These are phyloP conservation scores for Uloborus plumipes DNA, from an alignment of 2,888 invertebrate genomes.

Conservation along the genomic window DNA sequence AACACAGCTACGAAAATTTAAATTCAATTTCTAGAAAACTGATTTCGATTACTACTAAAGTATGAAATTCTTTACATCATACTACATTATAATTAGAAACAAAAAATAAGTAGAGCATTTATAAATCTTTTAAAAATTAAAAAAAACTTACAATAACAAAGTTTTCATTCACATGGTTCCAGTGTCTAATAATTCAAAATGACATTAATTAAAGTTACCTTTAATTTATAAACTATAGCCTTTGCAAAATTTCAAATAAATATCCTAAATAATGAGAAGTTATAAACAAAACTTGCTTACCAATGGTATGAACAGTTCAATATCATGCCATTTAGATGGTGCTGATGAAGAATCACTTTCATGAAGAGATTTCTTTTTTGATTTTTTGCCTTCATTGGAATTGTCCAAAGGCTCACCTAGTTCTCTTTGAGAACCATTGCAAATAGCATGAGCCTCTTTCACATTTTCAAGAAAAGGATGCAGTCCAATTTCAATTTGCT, in stretches of 20 bases:
- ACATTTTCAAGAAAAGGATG: conserved; percentile 68
- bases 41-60: too few species aligned
- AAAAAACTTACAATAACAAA: too few species aligned
- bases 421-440: conserved; percentile 81
- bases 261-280: background rate
- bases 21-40: too few species aligned
- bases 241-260: background rate
- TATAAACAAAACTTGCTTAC: conserved; percentile 72
- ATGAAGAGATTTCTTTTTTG: conserved; percentile 66
- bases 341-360: conserved; percentile 64
- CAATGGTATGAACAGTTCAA: conserved; percentile 72
- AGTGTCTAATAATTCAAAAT: too few species aligned
- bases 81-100: too few species aligned
- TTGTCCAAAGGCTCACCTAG: conserved; percentile 73
- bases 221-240: too few species aligned
- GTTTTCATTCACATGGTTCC: too few species aligned
- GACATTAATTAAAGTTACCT: too few species aligned
- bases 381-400: conserved; percentile 67
- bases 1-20: too few species aligned
- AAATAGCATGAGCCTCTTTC: conserved; percentile 77
- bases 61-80: too few species aligned
- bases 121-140: too few species aligned
- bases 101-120: too few species aligned
- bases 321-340: conserved; percentile 65
- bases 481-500: conserved; percentile 76